Base-by-base conservation (phyloP, 1,140 invertebrate species). In the Saccostrea glomerata region DNA sequence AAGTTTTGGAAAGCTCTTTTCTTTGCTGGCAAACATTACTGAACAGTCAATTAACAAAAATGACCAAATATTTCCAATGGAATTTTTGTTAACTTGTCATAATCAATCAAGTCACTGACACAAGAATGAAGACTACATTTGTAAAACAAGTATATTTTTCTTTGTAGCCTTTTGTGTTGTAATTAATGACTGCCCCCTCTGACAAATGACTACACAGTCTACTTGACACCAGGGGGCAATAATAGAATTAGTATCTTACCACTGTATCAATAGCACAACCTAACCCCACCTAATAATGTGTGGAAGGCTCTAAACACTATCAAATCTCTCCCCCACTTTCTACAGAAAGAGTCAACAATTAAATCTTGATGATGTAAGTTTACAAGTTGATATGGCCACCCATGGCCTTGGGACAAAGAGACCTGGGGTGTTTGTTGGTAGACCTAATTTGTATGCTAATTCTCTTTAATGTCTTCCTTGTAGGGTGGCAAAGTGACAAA, bases 281-380 rank as follows among this genome's bases (percentile, higher is more conserved):
- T 77, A 77, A 36, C 70, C 66, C 70, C 70, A 77, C 70, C 70
- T 77, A 77, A 77, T 77, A 77, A 77, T 77, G 70, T 77, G 70
- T 77, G 23, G 70, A 77, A 30, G 23, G 4, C 30, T 30, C 30
- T 36, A 30, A 77, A 36, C 70, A 77, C 25, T 77, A 77, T 77
- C 25, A 77, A 77, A 20, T 66, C 70, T 77, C 15, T 13, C 70
- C 70, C 70, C 66, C 6, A 30, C 25, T 73, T 70, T 73, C 66
- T 73, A 11, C n/a, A 30, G 13, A 77, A 6, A 77, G 30, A 77
- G 70, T 77, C 70, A 77, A 77, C 70, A 77, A 77, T 77, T 77
- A 77, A 77, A 77, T 77, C 70, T 73, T 73, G 23, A 77, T 77
- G 70, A 77, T 36, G 70, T 77, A 77, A 77, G 70, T 15, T 77